Percentiles rank a stretch among this genome's conserved stretches.
phyloP scores from a whole-genome alignment of 2,113 vertebrate genomes.

The Zosterops lateralis region DNA sequence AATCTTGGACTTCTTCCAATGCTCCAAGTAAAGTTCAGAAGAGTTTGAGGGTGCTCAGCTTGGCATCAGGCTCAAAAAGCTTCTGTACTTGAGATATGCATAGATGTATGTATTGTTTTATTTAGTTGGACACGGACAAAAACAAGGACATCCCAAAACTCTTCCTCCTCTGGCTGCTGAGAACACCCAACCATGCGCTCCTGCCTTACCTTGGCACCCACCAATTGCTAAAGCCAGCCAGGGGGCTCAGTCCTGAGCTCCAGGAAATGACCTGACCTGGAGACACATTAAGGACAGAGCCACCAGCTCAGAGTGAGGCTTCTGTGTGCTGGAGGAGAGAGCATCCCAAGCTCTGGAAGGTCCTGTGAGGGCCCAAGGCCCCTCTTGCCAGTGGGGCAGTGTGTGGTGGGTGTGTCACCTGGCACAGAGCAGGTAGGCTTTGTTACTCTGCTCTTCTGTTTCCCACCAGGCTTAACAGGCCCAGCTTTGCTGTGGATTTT shows the following conservation, averaged over 20 bases:
- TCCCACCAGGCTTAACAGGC: background rate
- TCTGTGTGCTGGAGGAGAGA: background rate
- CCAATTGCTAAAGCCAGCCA: background rate
- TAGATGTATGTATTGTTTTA: background rate
- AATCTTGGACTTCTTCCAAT: background rate
- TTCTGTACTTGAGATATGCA: background rate
- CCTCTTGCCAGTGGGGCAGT: background rate
- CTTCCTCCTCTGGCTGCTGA: background rate
- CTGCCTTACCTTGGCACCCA: background rate
- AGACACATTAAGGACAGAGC: background rate
- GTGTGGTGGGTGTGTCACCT: background rate
- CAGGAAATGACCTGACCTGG: background rate
- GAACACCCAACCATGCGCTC: accelerated
- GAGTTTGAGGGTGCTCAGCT: background rate
- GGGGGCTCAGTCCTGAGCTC: background rate
- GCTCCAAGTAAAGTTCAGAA: background rate
- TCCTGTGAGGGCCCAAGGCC: accelerated
- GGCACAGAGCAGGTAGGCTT: no score
- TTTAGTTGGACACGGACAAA: background rate
- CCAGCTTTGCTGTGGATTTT: background rate
- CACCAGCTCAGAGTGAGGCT: background rate
- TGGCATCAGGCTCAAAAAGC: background rate
- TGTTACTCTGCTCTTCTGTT: background rate
- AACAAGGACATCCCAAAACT: background rate
- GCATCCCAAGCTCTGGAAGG: background rate